phyloP scores from a whole-genome alignment of 2,888 invertebrate genomes.

The Acanthosepion esculentum region DNA sequence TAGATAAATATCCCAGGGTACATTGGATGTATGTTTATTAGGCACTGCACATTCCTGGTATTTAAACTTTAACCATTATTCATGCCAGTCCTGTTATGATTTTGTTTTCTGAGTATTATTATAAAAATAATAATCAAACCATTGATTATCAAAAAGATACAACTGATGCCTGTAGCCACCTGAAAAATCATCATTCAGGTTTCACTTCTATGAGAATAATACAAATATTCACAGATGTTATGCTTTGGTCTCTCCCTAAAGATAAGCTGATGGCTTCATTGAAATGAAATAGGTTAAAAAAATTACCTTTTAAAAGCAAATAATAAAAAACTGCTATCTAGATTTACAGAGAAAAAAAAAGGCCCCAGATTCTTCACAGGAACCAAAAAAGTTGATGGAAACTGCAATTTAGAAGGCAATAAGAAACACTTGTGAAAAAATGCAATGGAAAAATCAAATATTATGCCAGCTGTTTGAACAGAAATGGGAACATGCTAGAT shows the following conservation, averaged over 20 bases:
- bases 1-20: no score
- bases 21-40: no score
- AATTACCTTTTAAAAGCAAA: not conserved
- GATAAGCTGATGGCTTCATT: not conserved
- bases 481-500: not conserved
- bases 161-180: not conserved
- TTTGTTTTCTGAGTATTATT: no score
- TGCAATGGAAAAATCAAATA: not conserved
- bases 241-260: not conserved
- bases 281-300: not conserved
- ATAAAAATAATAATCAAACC: not conserved
- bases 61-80: no score
- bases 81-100: no score
- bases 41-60: no score
- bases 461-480: not conserved
- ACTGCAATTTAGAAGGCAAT: not conserved
- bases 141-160: not conserved
- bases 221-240: not conserved
- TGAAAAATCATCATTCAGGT: not conserved
- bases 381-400: not conserved
- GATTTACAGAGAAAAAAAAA: not conserved
- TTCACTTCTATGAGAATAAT: not conserved
- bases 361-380: not conserved
- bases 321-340: not conserved
- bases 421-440: not conserved